Percentiles rank a stretch among this genome's conserved stretches.
Evolutionary conservation across 2,113 vertebrate species (phyloP).

Genomic region (Nycticebus coucang): DNA sequence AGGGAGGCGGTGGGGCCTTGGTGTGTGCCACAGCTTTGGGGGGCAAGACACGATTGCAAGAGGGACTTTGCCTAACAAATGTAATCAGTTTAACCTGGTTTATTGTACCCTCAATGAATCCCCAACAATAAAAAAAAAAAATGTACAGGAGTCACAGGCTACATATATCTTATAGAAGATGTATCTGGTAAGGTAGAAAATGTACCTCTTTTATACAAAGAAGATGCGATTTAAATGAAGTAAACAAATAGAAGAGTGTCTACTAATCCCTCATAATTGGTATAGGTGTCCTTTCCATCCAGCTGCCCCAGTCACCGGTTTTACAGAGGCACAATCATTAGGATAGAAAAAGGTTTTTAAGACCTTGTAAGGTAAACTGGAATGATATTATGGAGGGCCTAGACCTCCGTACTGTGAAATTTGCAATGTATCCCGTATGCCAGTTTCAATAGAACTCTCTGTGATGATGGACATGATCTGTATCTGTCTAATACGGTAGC

Average conservation of each 20-base stretch:
- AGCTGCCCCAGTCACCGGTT: background rate
- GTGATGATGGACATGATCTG: background rate
- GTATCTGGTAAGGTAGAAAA: background rate
- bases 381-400: background rate
- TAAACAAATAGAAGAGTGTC: background rate
- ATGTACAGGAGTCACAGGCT: background rate
- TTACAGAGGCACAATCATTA: slow-evolving; percentile 13
- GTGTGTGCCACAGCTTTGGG: no score
- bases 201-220: background rate
- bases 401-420: background rate
- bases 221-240: slow-evolving; percentile 39
- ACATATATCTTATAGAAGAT: background rate
- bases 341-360: slow-evolving; percentile 12
- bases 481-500: background rate
- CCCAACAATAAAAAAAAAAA: background rate
- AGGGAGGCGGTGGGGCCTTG: no score
- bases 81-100: no score
- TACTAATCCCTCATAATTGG: slow-evolving; percentile 30
- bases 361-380: background rate
- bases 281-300: background rate
- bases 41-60: no score
- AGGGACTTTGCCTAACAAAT: no score
- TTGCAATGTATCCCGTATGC: background rate
- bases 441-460: background rate
- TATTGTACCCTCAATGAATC: no score